Evolutionary conservation across 37 sponge, comb jelly and placozoan species (phyloP).

Genomic region (Oscarella lobularis): DNA sequence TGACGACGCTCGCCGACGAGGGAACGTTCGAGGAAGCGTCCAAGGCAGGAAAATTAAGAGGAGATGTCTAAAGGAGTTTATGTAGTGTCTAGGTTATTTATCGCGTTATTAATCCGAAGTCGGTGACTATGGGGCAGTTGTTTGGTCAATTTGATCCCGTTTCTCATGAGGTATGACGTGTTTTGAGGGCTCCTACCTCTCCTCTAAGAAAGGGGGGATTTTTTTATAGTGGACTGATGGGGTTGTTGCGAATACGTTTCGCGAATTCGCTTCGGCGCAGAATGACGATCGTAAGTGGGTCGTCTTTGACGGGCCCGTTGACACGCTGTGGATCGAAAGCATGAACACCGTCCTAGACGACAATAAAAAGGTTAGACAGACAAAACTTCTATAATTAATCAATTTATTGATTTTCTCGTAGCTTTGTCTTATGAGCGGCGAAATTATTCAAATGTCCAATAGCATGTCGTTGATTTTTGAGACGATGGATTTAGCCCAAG

Average conservation of each 20-base stretch:
- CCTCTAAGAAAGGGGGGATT: too few species aligned
- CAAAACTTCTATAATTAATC: background rate
- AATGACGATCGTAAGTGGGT: constrained; percentile 97
- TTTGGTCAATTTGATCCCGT: constrained; percentile 99
- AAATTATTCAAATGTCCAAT: constrained; percentile 96
- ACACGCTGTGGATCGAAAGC: constrained; percentile 98
- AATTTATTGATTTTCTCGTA: constrained; percentile 1
- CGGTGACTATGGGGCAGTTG: constrained; percentile 94
- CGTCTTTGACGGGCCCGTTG: constrained; percentile 96
- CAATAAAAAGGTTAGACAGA: constrained; percentile 62
- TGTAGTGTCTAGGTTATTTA: background rate
- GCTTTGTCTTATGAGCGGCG: constrained; percentile 98
- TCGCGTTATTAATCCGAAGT: constrained; percentile 91
- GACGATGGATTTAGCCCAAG: constrained; percentile 85
- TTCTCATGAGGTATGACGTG: constrained; percentile 67
- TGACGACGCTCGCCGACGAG: constrained; percentile 69
- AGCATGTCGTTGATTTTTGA: constrained; percentile 97
- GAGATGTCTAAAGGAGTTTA: constrained; percentile 6
- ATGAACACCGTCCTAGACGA: constrained; percentile 99
- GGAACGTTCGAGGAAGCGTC: constrained; percentile 72
- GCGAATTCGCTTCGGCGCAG: constrained; percentile 84
- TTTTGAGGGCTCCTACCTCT: too few species aligned
- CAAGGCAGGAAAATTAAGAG: background rate
- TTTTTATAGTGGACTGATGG: constrained; percentile 86
- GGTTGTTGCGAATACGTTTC: constrained; percentile 90